These are phyloP conservation scores for Dolichoris vasculosae DNA, from an alignment of 1,140 invertebrate genomes.

Conservation along the genomic window DNA sequence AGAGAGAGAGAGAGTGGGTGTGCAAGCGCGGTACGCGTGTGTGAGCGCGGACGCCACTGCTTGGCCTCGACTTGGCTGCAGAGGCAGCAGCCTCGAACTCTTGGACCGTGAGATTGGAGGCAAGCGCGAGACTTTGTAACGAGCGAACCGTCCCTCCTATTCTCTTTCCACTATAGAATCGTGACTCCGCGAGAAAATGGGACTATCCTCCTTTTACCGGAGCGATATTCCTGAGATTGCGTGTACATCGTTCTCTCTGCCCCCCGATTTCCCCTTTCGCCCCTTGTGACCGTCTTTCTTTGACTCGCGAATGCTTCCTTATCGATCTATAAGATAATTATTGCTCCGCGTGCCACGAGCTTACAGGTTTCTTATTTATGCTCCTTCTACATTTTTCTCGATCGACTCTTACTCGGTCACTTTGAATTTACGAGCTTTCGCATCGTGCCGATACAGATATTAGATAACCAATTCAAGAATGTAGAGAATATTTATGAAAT, in stretches of 20 bases:
- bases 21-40: not conserved
- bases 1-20: too few relatives aligned
- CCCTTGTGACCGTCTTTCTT: not conserved
- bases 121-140: constrained; percentile 57
- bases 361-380: not conserved
- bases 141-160: constrained; percentile 46
- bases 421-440: not conserved
- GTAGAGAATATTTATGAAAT: too few relatives aligned
- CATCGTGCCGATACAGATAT: not conserved
- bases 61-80: constrained; percentile 5
- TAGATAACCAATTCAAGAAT: too few relatives aligned
- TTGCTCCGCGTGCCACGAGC: not conserved
- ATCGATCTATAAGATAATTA: not conserved
- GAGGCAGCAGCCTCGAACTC: constrained; percentile 23
- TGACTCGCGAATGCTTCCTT: not conserved
- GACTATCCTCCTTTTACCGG: not conserved
- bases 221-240: constrained; percentile 13
- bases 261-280: not conserved
- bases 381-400: not conserved
- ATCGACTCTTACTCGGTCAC: not conserved
- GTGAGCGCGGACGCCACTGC: not conserved
- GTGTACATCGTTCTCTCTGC: not conserved
- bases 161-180: constrained; percentile 10
- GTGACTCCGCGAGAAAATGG: constrained; percentile 42
- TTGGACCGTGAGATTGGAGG: constrained; percentile 57